phyloP scores from a whole-genome alignment of 92 coral and sea anemone genomes.

The Parazoanthus darwini region DNA sequence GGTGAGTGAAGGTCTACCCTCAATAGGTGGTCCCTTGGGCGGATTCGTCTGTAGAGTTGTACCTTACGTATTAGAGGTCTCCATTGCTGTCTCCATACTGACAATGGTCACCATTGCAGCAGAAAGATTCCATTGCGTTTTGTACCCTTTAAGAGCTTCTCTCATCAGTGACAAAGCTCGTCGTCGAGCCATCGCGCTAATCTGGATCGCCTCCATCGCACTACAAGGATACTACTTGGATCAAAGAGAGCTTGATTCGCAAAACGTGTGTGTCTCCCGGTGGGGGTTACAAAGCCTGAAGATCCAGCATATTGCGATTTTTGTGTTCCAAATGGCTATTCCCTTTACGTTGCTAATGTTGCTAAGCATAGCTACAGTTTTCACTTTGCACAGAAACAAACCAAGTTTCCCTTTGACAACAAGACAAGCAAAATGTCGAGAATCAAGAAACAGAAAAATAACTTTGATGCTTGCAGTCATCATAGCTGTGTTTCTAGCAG shows the following conservation, averaged over 20 bases:
- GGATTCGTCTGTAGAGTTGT: constrained; percentile 58
- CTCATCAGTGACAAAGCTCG: constrained; percentile 54
- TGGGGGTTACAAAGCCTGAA: constrained; percentile 29
- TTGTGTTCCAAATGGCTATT: constrained; percentile 59
- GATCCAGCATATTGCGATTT: constrained; percentile 51
- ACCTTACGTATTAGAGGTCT: constrained; percentile 63
- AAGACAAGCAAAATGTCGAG: constrained; percentile 36
- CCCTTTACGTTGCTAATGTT: constrained; percentile 55
- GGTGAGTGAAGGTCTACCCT: constrained; percentile 52
- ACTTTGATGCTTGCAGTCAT: constrained; percentile 62
- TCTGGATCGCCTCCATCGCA: constrained; percentile 60
- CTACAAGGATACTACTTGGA: not conserved
- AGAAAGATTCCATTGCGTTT: constrained; percentile 66
- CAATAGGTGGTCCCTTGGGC: constrained; percentile 54
- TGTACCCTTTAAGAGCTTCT: constrained; percentile 56
- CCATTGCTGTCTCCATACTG: constrained; percentile 14
- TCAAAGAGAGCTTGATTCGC: not conserved
- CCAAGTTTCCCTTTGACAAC: constrained; percentile 36
- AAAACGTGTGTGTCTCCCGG: not conserved
- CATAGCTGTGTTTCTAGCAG: constrained; percentile 52
- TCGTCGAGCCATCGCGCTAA: constrained; percentile 28
- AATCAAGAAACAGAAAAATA: constrained; percentile 54
- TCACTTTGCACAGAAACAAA: constrained; percentile 53
- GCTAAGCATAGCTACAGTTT: constrained; percentile 53
- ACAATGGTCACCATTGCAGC: constrained; percentile 16